Conservation (phyloP, 2,888 invertebrate genomes). For the Acheta domesticus region DNA sequence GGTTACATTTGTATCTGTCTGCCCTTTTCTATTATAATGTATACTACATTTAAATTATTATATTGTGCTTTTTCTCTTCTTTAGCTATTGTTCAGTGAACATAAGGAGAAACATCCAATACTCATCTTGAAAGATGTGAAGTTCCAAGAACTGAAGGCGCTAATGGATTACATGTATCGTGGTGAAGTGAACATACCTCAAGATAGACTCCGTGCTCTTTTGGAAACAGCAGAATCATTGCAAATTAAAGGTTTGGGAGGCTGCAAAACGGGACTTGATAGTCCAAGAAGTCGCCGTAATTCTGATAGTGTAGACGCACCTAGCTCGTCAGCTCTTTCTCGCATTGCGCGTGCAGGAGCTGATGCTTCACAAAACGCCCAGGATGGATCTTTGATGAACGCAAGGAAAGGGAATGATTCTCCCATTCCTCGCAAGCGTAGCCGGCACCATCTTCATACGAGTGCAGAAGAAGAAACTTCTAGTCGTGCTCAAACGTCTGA, state of each 20-base stretch:
- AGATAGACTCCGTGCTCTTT: not conserved
- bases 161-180: not conserved
- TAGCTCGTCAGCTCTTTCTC: not conserved
- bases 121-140: not conserved
- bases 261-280: not conserved
- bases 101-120: not conserved
- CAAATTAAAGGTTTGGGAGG: slow-evolving; percentile 1
- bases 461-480: not conserved
- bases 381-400: not conserved
- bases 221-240: not conserved
- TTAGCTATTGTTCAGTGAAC: not conserved
- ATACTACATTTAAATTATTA: too few species aligned
- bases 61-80: not conserved
- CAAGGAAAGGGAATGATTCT: not conserved
- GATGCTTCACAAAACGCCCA: not conserved
- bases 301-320: not conserved
- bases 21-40: too few species aligned
- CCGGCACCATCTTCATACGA: not conserved
- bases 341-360: not conserved
- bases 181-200: not conserved
- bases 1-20: too few species aligned
- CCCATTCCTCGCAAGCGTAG: not conserved
- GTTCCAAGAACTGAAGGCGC: not conserved
- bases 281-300: not conserved
- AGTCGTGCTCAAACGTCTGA: not conserved